Evolutionary conservation across 2,797 vertebrate species (phyloP), one percentile per base, ranked within the genome.

Genomic region (Acipenser oxyrinchus): DNA sequence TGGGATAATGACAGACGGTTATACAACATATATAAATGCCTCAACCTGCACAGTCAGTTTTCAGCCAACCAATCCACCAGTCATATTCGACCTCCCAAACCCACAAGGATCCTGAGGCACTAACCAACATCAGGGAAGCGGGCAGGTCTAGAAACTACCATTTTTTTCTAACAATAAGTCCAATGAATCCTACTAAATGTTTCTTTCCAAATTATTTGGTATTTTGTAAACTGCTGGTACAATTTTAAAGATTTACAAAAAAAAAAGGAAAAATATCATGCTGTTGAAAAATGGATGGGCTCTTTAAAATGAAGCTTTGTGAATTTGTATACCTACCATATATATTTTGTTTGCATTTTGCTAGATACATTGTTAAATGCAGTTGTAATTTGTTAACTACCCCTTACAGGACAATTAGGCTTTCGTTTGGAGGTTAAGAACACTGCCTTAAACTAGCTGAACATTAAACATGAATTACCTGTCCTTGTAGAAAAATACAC

Each of bases 21-120:
- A 90, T 86, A 96, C 95, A 1, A 95, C 95, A 0, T 98, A 98
- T 86, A 88, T 98, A 88, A 98, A 98, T 63, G 92, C 95, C 64
- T 96, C 96, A 10, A 95, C 94, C 7, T 98, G 95, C 83, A 98
- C 96, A 48, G 93, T 98, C 89, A 98, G 95, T 90, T 98, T 97
- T 86, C 96, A 98, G 74, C 96, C 96, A 70, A 97, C 94, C 84
- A 98, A 98, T 84, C 95, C 93, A 67, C 95, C 96, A 73, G 95
- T 98, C 82, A 94, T 98, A 75, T 98, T 98, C 64, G 96, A 98
- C 90, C 92, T 98, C 75, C 95, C 96, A 51, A 98, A 95, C 83
- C 94, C 96, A 49, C 88, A 90, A 86, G 92, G 88, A 80, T 95
- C 95, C 81, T 98, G 93, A 98, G 90, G 86, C 80, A 77, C 76